Evolutionary conservation across 2,888 invertebrate species (phyloP).

Genomic region (Pteria penguin): DNA sequence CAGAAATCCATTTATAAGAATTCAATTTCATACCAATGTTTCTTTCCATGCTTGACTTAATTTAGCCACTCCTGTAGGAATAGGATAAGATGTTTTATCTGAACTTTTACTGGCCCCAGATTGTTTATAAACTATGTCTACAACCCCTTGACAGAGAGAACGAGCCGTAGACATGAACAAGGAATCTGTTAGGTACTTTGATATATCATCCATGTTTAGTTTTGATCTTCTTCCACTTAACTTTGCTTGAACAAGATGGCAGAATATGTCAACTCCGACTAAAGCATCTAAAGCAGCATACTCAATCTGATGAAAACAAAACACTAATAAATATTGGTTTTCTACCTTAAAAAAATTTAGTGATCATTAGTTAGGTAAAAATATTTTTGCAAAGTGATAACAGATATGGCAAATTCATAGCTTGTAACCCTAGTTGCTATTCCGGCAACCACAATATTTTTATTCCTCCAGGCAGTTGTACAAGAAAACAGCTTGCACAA

Average conservation of each 20-base stretch:
- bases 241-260: constrained; percentile 63
- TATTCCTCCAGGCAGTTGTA: too few species aligned
- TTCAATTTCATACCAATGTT: neutral
- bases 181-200: constrained; percentile 26
- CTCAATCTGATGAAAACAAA: constrained; percentile 73
- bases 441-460: too few species aligned
- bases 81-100: too few species aligned
- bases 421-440: too few species aligned
- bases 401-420: too few species aligned
- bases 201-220: neutral
- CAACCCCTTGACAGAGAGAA: constrained; percentile 65
- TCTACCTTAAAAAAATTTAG: too few species aligned
- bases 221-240: constrained; percentile 44
- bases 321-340: too few species aligned
- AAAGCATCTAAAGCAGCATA: constrained; percentile 90
- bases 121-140: constrained; percentile 48
- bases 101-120: neutral
- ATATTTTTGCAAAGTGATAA: too few species aligned
- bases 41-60: neutral
- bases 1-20: too few species aligned
- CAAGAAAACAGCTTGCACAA: too few species aligned
- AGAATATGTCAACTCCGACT: constrained; percentile 86
- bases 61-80: too few species aligned
- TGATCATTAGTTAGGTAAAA: too few species aligned
- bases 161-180: constrained; percentile 57